Evolutionary conservation across 2,888 invertebrate species (phyloP).

Genomic region (Glyphotaelius pellucidus): DNA sequence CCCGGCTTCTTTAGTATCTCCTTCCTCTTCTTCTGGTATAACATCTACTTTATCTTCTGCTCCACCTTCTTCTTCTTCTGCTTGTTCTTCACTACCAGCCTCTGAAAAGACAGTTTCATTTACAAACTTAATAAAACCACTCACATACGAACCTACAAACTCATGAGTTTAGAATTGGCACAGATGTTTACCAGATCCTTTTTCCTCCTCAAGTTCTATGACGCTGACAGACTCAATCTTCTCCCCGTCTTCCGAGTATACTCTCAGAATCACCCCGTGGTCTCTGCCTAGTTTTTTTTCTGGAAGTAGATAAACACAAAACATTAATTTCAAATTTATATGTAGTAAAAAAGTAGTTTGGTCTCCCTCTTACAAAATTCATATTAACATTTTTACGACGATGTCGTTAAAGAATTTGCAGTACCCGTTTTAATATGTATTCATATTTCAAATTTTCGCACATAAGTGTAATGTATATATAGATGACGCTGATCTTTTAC

Average conservation of each 20-base stretch:
- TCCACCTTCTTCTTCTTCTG: slow-evolving; percentile 47
- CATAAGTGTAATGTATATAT: too few species aligned
- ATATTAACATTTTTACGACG: too few species aligned
- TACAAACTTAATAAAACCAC: slow-evolving; percentile 12
- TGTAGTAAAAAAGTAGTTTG: too few species aligned
- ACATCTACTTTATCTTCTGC: not conserved
- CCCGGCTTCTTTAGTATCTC: slow-evolving; percentile 66
- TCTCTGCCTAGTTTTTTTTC: slow-evolving; percentile 25
- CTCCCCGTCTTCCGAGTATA: slow-evolving; percentile 63
- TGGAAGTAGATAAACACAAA: not conserved
- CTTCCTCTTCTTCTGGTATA: slow-evolving; percentile 28
- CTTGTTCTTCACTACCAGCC: slow-evolving; percentile 15
- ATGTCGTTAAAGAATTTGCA: too few species aligned
- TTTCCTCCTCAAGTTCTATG: slow-evolving; percentile 48
- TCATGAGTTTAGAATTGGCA: not conserved
- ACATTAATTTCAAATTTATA: not conserved
- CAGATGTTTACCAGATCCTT: slow-evolving; percentile 55
- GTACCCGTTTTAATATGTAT: too few species aligned
- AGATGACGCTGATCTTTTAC: too few species aligned
- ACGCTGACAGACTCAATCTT: slow-evolving; percentile 60
- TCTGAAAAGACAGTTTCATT: not conserved
- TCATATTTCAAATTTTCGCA: too few species aligned
- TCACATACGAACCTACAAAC: not conserved
- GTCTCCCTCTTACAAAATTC: too few species aligned
- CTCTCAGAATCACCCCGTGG: slow-evolving; percentile 55